Percentiles rank a stretch among this genome's conserved stretches.
Conservation (phyloP, 2,797 vertebrate genomes). For the Alauda arvensis region DNA sequence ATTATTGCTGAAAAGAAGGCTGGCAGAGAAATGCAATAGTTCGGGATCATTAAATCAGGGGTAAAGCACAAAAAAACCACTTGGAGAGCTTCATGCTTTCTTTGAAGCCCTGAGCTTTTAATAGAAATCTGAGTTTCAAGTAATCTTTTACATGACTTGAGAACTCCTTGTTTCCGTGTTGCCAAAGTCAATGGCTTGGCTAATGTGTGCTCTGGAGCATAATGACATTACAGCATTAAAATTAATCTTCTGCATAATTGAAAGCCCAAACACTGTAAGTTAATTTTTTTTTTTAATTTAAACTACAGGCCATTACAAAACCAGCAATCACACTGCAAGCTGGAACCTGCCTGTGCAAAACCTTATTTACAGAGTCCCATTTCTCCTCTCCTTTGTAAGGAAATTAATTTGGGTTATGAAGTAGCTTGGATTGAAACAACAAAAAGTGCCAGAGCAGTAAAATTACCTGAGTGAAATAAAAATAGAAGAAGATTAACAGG, state of each 20-base stretch:
- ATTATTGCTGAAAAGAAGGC: background rate
- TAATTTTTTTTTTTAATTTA: background rate
- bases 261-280: background rate
- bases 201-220: background rate
- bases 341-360: background rate
- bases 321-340: background rate
- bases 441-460: background rate
- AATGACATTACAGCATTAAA: background rate
- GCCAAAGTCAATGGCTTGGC: background rate
- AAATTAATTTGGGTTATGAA: slow-evolving; percentile 22
- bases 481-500: background rate
- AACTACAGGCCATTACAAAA: background rate
- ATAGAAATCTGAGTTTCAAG: background rate
- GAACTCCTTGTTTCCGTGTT: background rate
- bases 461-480: background rate
- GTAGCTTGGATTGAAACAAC: background rate
- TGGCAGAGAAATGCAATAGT: background rate
- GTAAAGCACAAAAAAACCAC: background rate
- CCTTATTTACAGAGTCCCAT: background rate
- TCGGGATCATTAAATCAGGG: background rate
- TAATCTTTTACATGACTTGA: background rate
- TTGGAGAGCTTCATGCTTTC: background rate
- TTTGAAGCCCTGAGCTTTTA: background rate
- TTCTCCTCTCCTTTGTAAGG: slow-evolving; percentile 16
- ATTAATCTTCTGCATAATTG: slow-evolving; percentile 28